These are phyloP conservation scores for Bovichtus diacanthus DNA, from an alignment of 2,797 vertebrate species.

Conservation along the genomic window DNA sequence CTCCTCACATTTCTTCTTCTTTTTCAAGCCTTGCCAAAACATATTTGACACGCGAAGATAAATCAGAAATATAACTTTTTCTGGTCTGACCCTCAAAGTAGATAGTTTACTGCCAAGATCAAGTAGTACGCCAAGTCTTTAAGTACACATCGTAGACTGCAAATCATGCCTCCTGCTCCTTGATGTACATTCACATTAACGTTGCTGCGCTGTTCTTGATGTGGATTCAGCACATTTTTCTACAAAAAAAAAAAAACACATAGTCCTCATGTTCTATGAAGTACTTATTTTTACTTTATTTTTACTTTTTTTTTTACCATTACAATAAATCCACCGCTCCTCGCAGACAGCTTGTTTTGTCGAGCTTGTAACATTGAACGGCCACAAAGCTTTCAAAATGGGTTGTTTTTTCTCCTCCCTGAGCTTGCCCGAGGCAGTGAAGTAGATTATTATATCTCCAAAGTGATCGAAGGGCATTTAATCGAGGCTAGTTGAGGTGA, in stretches of 20 bases:
- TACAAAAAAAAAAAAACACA: neutral
- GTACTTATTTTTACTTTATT: no score
- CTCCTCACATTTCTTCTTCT: slow-evolving; percentile 8
- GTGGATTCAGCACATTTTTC: neutral
- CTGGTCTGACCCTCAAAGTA: neutral
- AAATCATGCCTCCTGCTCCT: neutral
- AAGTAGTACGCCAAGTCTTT: neutral
- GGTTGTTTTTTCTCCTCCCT: neutral
- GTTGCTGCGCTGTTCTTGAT: neutral
- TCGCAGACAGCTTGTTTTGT: neutral
- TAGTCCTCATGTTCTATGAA: neutral
- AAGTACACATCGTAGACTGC: neutral
- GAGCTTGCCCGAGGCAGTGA: slow-evolving; percentile 2
- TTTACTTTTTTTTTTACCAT: neutral
- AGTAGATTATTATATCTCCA: neutral
- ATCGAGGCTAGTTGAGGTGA: slow-evolving; percentile 19
- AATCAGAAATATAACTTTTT: slow-evolving; percentile 31
- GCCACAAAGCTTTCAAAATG: slow-evolving; percentile 1
- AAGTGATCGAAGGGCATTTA: slow-evolving; percentile 10
- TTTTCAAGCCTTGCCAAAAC: slow-evolving; percentile 15
- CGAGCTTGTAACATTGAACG: neutral
- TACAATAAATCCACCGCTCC: neutral
- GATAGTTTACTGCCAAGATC: slow-evolving; percentile 10
- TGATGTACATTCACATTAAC: neutral
- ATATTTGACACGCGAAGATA: slow-evolving; percentile 6